Conservation (phyloP, 2,797 vertebrate genomes). For the Anableps anableps region DNA sequence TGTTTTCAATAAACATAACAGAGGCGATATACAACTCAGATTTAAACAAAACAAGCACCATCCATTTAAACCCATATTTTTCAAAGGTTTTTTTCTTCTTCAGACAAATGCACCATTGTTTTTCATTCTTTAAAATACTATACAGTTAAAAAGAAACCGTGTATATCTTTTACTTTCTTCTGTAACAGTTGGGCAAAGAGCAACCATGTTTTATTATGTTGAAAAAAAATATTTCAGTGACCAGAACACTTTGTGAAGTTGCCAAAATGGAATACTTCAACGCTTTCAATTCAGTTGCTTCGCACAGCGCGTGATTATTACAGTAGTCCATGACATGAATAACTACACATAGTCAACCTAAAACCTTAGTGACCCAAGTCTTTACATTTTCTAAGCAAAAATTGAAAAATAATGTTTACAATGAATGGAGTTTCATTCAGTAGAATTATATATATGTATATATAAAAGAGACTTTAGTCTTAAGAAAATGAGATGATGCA, state of each 20-base stretch:
- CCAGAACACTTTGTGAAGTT: conserved; percentile 72
- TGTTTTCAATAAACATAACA: conserved; percentile 94
- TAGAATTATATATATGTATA: conserved; percentile 64
- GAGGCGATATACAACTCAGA: conserved; percentile 96
- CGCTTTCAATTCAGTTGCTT: conserved; percentile 73
- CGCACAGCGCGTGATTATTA: conserved; percentile 83
- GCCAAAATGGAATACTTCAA: conserved; percentile 75
- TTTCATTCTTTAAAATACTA: conserved; percentile 87
- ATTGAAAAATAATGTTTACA: conserved; percentile 72
- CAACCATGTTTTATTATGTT: conserved; percentile 74
- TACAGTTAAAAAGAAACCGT: conserved; percentile 87
- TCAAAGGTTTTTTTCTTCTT: conserved; percentile 81
- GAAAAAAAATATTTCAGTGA: conserved; percentile 70
- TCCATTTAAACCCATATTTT: conserved; percentile 89
- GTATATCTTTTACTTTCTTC: conserved; percentile 77
- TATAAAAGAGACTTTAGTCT: conserved; percentile 63
- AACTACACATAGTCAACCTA: conserved; percentile 75
- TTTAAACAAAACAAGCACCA: conserved; percentile 91
- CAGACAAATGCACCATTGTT: conserved; percentile 84
- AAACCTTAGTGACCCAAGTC: conserved; percentile 72
- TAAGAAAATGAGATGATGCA: conserved; percentile 73
- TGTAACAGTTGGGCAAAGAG: conserved; percentile 84
- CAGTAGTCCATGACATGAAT: conserved; percentile 88
- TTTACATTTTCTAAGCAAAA: conserved; percentile 76
- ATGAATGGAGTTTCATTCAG: conserved; percentile 74